Evolutionary conservation across 2,113 vertebrate species (phyloP).

Genomic region (Suricata suricatta): DNA sequence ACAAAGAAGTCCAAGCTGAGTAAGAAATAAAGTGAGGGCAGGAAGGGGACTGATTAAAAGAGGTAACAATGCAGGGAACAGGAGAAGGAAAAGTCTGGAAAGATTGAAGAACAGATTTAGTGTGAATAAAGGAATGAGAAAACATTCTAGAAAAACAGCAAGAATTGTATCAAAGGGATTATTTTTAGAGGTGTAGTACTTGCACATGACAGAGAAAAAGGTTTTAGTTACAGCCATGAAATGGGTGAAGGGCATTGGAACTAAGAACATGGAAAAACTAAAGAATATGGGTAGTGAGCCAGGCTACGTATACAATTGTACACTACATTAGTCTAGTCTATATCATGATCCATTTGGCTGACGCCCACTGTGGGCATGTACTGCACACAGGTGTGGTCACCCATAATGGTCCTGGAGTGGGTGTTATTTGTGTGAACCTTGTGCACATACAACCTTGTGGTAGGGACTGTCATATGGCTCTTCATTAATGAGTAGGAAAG

Average conservation of each 20-base stretch:
- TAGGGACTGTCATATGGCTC: neutral
- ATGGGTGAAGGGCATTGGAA: neutral
- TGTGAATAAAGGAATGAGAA: neutral
- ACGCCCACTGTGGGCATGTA: neutral
- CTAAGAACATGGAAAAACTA: neutral
- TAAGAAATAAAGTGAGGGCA: neutral
- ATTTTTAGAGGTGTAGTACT: neutral
- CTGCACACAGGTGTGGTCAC: neutral
- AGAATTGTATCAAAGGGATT: neutral
- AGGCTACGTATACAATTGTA: neutral
- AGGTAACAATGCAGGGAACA: neutral
- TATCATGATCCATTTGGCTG: rapidly evolving
- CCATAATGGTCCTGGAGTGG: neutral
- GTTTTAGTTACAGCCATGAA: neutral
- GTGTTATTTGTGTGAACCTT: neutral
- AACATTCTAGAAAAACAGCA: neutral
- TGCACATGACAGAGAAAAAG: neutral
- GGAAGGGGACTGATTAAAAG: neutral
- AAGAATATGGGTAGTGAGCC: neutral
- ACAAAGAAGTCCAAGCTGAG: neutral
- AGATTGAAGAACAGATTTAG: neutral
- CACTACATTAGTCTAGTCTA: neutral
- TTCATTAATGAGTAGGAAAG: neutral
- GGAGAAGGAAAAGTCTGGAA: neutral
- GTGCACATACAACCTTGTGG: neutral